phyloP scores from a whole-genome alignment of 1,140 invertebrate genomes.

The Bombus consobrinus region DNA sequence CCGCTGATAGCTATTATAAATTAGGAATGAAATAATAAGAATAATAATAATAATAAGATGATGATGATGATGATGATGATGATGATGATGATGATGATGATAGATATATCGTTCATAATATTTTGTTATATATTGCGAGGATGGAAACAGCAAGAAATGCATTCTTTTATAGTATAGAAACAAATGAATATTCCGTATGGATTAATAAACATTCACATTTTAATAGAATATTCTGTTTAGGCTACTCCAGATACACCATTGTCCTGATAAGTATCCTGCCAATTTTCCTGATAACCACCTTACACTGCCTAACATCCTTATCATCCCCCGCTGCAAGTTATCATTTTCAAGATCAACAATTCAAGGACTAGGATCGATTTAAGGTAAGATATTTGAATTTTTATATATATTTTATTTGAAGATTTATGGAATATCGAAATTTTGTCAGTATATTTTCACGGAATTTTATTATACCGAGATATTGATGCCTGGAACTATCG shows the following conservation, averaged over 20 bases:
- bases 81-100: not conserved
- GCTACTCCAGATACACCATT: not conserved
- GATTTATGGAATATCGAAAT: not conserved
- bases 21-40: slow-evolving; percentile 11
- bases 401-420: too few species aligned
- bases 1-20: slow-evolving; percentile 28
- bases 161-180: slow-evolving; percentile 70
- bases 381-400: slow-evolving; percentile 27
- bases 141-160: slow-evolving; percentile 54
- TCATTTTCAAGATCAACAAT: not conserved
- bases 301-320: not conserved
- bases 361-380: not conserved
- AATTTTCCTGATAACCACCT: not conserved
- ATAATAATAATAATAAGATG: not conserved
- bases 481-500: too few species aligned
- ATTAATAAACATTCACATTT: slow-evolving; percentile 76
- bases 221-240: slow-evolving; percentile 64
- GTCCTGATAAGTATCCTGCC: not conserved
- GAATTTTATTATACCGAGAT: slow-evolving; percentile 11
- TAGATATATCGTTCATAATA: slow-evolving; percentile 50
- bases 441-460: not conserved
- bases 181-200: slow-evolving; percentile 61
- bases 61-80: not conserved
- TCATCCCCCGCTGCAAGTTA: not conserved
- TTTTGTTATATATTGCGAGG: slow-evolving; percentile 65